phyloP scores from a whole-genome alignment of 2,888 invertebrate genomes.

The Bruchidius siliquastri region DNA sequence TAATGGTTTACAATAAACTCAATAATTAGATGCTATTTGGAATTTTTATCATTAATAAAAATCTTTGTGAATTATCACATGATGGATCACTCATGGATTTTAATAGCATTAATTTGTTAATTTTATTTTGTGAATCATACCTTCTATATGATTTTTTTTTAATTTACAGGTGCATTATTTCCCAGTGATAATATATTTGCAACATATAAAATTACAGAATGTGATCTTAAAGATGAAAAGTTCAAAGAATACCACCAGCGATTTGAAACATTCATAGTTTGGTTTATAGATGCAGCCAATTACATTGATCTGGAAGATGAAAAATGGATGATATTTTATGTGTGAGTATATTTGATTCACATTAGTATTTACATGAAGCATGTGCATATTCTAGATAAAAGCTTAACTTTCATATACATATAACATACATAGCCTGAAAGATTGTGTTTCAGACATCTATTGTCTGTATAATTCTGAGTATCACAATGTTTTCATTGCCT shows the following conservation, averaged over 20 bases:
- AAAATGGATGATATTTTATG: slow-evolving; percentile 83
- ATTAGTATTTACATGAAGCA: slow-evolving; percentile 2
- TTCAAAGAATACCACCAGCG: slow-evolving; percentile 77
- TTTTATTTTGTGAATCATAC: too few species aligned
- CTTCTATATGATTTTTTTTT: too few species aligned
- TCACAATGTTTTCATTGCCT: too few species aligned
- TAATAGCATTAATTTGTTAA: too few species aligned
- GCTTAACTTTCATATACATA: too few species aligned
- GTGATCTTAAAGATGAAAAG: slow-evolving; percentile 64
- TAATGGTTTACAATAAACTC: too few species aligned
- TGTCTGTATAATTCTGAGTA: too few species aligned
- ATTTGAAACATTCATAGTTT: slow-evolving; percentile 86
- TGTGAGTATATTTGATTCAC: slow-evolving; percentile 53
- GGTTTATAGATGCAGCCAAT: slow-evolving; percentile 95
- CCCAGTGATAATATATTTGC: slow-evolving; percentile 29
- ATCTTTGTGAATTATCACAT: slow-evolving; percentile 7
- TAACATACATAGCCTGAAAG: too few species aligned
- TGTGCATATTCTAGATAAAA: too few species aligned
- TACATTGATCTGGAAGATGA: slow-evolving; percentile 91
- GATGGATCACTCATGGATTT: too few species aligned
- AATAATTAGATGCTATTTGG: too few species aligned
- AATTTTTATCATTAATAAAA: slow-evolving; percentile 4
- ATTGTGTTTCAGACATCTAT: too few species aligned
- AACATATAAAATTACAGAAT: slow-evolving; percentile 75
- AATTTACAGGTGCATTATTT: slow-evolving; percentile 14